A percentile compares a stretch with the other conserved stretches of the same genome.
These are phyloP conservation scores for Tanypteryx hageni DNA, from an alignment of 2,888 invertebrate genomes.

Conservation along the genomic window DNA sequence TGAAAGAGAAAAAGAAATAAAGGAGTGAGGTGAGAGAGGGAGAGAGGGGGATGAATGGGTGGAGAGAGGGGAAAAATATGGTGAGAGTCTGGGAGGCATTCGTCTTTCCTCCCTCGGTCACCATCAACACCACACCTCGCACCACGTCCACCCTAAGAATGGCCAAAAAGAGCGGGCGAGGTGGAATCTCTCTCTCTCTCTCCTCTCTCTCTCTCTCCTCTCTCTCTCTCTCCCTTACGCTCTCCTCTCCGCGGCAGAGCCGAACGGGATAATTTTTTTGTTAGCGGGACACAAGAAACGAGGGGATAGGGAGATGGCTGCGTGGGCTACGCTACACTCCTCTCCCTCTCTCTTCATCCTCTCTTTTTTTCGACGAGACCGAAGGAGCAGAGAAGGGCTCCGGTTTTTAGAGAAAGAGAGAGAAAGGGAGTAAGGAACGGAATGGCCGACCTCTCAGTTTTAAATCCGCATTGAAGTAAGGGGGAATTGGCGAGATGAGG, in stretches of 20 bases:
- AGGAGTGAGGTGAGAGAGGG: no score
- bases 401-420: not conserved
- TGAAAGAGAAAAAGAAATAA: not conserved
- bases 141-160: not conserved
- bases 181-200: not conserved
- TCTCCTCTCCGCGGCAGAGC: not conserved
- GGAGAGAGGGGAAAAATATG: no score
- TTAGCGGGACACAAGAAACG: not conserved
- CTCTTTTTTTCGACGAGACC: not conserved
- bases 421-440: slow-evolving; percentile 13
- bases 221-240: not conserved
- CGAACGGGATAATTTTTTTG: not conserved
- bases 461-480: slow-evolving; percentile 57
- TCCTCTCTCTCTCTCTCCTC: no score
- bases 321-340: not conserved
- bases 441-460: slow-evolving; percentile 55
- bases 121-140: no score
- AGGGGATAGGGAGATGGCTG: not conserved
- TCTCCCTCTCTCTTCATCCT: no score
- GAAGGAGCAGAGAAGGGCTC: not conserved
- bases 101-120: no score
- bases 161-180: not conserved
- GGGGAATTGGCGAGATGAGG: not conserved
- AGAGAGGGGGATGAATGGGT: not conserved
- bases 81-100: no score